Base-by-base conservation (phyloP, 2,888 invertebrate species). In the Physocephala rufipes region DNA sequence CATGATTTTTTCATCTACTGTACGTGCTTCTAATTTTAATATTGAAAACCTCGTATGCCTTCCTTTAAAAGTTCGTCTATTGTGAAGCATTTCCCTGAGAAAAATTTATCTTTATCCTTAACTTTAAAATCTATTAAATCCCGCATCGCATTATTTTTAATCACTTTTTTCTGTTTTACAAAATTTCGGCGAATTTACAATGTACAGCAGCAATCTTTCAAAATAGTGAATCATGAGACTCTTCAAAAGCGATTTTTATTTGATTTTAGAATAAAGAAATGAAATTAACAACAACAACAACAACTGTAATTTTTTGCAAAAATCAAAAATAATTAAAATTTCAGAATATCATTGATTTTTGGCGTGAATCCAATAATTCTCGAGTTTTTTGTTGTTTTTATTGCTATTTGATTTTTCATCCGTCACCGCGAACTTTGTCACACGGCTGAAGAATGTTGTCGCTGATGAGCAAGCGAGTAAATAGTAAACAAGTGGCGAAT, bases 301-400 rank as follows among this genome's bases (percentile, higher is more conserved):
- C 26, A 64, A 47, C 16, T 7, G 9, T 26, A 51, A 26, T 3
- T 4, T 68, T 51, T 49, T 51, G 28, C 66, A 68, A 53, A 62
- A 62, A 68, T 68, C 68, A 68, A 68, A 68, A 68, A 68, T 68
- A 68, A 68, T 68, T 62, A 68, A 62, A 68, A 68, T 68, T 68
- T 68, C 68, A 62, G 61, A 68, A 68, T 68, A 68, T 68, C 51
- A 51, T 24, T 62, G 68, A 68, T 68, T 68, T 68, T 51, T 68
- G 68, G 68, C 55, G 4, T 43, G 49, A 21, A 21, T 58, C 68
- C 68, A 68, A 62, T 45, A 28, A 59, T 59, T 28, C 47, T 67
- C 59, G 59, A 47, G 49, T 24, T 58, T 28, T 45, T 30, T 45
- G 49, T 13, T 36, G 62, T 36, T 36, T n/a, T 61, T 61, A 36